Conservation (phyloP, 1,140 invertebrate genomes). For the Tetramorium alpestre region DNA sequence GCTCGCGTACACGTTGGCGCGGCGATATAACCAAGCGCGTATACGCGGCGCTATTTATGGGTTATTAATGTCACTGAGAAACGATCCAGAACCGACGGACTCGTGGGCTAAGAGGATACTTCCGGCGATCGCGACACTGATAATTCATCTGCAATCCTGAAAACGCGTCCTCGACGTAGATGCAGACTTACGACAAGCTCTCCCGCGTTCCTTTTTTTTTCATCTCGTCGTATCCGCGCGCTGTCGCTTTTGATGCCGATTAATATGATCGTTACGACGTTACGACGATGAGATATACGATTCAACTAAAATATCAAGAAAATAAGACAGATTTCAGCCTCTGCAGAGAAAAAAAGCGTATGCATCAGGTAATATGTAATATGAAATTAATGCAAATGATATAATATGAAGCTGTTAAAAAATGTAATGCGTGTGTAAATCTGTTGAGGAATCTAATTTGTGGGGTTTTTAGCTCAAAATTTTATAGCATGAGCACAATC, state of each 20-base stretch:
- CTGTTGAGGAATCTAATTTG: not conserved
- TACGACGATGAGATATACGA: not conserved
- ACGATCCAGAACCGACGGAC: slow-evolving; percentile 67
- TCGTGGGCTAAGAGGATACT: slow-evolving; percentile 58
- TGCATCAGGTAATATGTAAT: not conserved
- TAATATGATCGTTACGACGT: not conserved
- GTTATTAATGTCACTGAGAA: slow-evolving; percentile 73
- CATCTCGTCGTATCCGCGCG: not conserved
- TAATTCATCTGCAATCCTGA: slow-evolving; percentile 40
- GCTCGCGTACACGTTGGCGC: slow-evolving; percentile 18
- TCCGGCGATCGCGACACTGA: slow-evolving; percentile 59
- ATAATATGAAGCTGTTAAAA: not conserved
- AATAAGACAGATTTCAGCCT: not conserved
- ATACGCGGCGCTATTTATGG: slow-evolving; percentile 67
- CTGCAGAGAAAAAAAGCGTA: not conserved
- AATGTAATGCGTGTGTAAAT: not conserved
- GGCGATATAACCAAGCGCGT: not conserved
- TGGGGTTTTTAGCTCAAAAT: not conserved
- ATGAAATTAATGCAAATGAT: not conserved
- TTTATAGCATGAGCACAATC: not conserved
- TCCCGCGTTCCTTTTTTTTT: slow-evolving; percentile 12
- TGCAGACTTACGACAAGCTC: not conserved
- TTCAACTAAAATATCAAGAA: not conserved
- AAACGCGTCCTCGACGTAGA: not conserved
- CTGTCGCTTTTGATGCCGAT: not conserved